Percentiles rank a stretch among this genome's conserved stretches.
phyloP scores from a whole-genome alignment of 2,113 vertebrate genomes.

The Malurus alboscapulatus region DNA sequence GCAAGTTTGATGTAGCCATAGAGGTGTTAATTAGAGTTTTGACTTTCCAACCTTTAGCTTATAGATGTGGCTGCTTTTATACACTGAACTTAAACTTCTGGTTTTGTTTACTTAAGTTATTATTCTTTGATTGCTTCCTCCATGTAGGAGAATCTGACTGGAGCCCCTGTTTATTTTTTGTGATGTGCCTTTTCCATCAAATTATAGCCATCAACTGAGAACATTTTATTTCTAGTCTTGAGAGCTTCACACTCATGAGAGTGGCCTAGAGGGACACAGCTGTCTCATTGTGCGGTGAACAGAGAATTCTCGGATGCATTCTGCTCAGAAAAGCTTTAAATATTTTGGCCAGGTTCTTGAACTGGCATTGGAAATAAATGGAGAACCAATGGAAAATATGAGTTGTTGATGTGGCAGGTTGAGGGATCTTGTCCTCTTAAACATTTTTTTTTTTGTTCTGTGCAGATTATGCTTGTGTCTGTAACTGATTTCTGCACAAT shows the following conservation, averaged over 20 bases:
- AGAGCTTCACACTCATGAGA: not conserved
- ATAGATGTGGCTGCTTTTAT: not conserved
- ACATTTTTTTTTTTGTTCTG: not conserved
- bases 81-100: not conserved
- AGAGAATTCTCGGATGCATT: not conserved
- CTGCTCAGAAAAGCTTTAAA: not conserved
- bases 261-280: conserved; percentile 35
- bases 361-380: not conserved
- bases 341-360: conserved; percentile 10
- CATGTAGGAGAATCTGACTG: not conserved
- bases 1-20: not conserved
- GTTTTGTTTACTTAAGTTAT: not conserved
- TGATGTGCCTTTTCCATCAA: conserved; percentile 4
- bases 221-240: conserved; percentile 31
- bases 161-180: not conserved
- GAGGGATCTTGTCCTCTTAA: not conserved
- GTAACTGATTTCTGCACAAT: not conserved
- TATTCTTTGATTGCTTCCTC: not conserved
- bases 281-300: conserved; percentile 14
- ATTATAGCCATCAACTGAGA: conserved; percentile 7
- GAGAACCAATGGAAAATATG: not conserved
- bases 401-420: not conserved
- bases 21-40: not conserved
- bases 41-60: not conserved
- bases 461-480: not conserved